phyloP scores from a whole-genome alignment of 2,113 vertebrate genomes.

The Alces alces region DNA sequence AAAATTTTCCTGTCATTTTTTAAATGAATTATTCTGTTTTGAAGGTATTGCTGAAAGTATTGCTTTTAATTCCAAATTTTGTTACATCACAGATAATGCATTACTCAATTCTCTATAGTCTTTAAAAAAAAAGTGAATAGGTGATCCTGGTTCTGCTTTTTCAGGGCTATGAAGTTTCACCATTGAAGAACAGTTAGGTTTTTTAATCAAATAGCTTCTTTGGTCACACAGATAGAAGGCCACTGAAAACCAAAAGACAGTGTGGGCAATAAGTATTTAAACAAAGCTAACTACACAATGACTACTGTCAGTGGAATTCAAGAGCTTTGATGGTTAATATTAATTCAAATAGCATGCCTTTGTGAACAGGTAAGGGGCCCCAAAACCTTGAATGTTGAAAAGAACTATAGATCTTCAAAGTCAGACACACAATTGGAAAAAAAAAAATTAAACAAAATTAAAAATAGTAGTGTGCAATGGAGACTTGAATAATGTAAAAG shows the following conservation, averaged over 20 bases:
- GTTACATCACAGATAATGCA: neutral
- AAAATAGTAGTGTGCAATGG: conserved; percentile 22
- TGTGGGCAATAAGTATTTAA: conserved; percentile 56
- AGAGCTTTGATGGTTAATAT: conserved; percentile 67
- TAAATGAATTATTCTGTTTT: neutral
- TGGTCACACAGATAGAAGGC: conserved; percentile 55
- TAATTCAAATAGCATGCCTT: conserved; percentile 60
- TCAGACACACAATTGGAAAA: neutral
- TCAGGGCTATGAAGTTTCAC: conserved; percentile 9
- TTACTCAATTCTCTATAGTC: neutral
- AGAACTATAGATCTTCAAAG: conserved; percentile 74
- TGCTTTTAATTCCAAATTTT: conserved; percentile 11
- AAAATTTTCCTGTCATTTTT: neutral
- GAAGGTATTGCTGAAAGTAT: neutral
- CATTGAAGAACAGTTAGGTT: conserved; percentile 36
- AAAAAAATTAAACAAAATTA: neutral
- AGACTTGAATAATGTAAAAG: conserved; percentile 67
- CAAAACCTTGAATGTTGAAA: conserved; percentile 70
- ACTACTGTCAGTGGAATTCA: conserved; percentile 48
- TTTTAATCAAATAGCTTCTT: conserved; percentile 68
- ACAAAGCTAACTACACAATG: conserved; percentile 60
- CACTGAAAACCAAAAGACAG: conserved; percentile 55
- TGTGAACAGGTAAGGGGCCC: conserved; percentile 44
- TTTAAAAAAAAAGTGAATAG: conserved; percentile 48
- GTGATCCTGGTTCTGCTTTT: neutral